Evolutionary conservation across 2,888 invertebrate species (phyloP).

Genomic region (Limnephilus lunatus): DNA sequence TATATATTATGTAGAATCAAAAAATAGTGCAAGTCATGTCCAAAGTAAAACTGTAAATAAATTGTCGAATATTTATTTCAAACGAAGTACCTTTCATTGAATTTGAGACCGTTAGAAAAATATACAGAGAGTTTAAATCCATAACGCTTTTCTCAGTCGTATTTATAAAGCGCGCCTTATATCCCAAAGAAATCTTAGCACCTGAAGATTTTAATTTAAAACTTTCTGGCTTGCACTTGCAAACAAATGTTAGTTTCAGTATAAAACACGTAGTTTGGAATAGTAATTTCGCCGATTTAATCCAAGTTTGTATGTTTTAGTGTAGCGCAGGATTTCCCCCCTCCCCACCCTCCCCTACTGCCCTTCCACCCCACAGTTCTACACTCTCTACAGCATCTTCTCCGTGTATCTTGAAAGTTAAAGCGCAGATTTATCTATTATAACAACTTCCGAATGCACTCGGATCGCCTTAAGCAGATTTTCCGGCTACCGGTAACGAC

Average conservation of each 20-base stretch:
- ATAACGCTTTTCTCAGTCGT: not conserved
- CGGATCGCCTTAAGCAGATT: conserved; percentile 27
- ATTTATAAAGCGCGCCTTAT: not conserved
- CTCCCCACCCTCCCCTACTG: not conserved
- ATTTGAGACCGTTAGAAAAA: no score
- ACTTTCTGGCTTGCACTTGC: conserved; percentile 22
- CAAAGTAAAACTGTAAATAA: no score
- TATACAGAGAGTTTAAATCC: not conserved
- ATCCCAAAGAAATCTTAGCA: not conserved
- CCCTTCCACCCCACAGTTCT: not conserved
- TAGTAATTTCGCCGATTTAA: conserved; percentile 32
- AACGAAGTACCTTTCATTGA: no score
- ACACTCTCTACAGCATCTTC: not conserved
- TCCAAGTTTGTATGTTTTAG: conserved; percentile 38
- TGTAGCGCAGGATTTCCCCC: not conserved
- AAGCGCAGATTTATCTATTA: conserved; percentile 46
- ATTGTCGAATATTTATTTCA: no score
- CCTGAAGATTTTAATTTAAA: not conserved
- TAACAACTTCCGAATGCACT: conserved; percentile 50
- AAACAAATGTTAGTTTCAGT: conserved; percentile 23
- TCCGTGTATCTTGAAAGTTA: conserved; percentile 34
- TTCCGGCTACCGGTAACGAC: conserved; percentile 26
- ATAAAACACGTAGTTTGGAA: conserved; percentile 32
- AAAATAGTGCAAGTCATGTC: no score
- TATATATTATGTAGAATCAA: no score